Conservation (phyloP, 2,888 invertebrate genomes). For the Coelopa pilipes region DNA sequence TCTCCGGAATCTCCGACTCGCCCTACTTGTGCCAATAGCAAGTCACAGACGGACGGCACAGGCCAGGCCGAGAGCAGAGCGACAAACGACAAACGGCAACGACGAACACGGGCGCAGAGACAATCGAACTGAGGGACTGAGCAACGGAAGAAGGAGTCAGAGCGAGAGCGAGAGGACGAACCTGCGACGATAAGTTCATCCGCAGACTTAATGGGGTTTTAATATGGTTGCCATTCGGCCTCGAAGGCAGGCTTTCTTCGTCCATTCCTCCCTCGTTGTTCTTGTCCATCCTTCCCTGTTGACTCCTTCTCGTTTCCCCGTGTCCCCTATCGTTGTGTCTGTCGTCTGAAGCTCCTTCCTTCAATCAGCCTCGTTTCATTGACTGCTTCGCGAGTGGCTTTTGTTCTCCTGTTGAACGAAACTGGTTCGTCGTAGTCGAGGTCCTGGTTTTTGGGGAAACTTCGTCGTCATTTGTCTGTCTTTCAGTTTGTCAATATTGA, state of each 20-base stretch:
- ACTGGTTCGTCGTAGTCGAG: not conserved
- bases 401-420: not conserved
- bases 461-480: slow-evolving; percentile 28
- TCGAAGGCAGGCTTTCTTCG: not conserved
- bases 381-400: not conserved
- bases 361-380: slow-evolving; percentile 15
- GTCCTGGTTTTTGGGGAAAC: slow-evolving; percentile 1
- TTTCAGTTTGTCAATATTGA: slow-evolving; percentile 3
- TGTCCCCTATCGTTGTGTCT: not conserved
- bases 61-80: too few species aligned
- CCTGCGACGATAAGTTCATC: not conserved
- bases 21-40: slow-evolving; percentile 12
- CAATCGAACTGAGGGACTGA: too few species aligned
- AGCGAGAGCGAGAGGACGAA: not conserved
- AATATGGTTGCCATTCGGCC: slow-evolving; percentile 8
- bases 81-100: too few species aligned
- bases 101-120: not conserved
- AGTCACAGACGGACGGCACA: too few species aligned
- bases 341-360: not conserved
- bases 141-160: too few species aligned
- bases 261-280: not conserved
- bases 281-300: too few species aligned
- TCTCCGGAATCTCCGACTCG: not conserved
- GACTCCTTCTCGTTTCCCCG: not conserved
- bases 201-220: slow-evolving; percentile 20